Conservation (phyloP, 2,797 vertebrate species). For the Epinephelus malabaricus region DNA sequence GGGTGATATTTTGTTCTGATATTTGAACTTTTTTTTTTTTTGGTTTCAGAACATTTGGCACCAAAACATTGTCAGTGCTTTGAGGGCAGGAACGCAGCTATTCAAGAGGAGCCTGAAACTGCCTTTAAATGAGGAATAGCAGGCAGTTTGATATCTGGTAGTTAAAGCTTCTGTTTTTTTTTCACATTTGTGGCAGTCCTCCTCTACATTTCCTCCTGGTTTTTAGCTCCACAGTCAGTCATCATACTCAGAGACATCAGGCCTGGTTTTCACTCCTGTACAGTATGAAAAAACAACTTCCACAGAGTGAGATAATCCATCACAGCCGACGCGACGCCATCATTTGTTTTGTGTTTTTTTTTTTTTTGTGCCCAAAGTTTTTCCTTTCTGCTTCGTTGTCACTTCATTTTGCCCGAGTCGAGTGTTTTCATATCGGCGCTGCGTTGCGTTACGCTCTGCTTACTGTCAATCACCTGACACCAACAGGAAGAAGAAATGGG, state of each 20-base stretch:
- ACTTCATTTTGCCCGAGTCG: constrained; percentile 6
- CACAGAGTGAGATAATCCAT: constrained; percentile 31
- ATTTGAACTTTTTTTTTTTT: constrained; percentile 35
- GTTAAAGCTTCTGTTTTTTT: constrained; percentile 1
- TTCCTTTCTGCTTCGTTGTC: constrained; percentile 6
- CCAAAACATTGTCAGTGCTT: constrained; percentile 26
- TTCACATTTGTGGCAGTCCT: neutral
- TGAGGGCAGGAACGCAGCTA: constrained; percentile 5
- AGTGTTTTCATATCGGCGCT: constrained; percentile 17
- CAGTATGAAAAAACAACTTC: constrained; percentile 29
- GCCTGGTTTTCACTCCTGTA: neutral
- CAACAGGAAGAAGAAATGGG: constrained; percentile 12
- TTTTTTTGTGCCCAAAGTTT: neutral
- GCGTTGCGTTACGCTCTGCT: neutral
- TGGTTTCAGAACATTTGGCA: constrained; percentile 20
- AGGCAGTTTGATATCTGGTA: constrained; percentile 21
- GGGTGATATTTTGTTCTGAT: constrained; percentile 21
- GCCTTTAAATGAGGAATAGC: constrained; percentile 44
- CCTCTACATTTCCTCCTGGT: neutral
- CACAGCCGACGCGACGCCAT: constrained; percentile 19
- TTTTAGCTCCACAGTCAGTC: constrained; percentile 24
- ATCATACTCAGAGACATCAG: constrained; percentile 13
- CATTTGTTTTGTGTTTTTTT: constrained; percentile 5
- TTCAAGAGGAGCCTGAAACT: neutral
- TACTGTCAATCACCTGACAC: constrained; percentile 41